phyloP scores from a whole-genome alignment of 2,888 invertebrate genomes.

The Caenorhabditis sinica region DNA sequence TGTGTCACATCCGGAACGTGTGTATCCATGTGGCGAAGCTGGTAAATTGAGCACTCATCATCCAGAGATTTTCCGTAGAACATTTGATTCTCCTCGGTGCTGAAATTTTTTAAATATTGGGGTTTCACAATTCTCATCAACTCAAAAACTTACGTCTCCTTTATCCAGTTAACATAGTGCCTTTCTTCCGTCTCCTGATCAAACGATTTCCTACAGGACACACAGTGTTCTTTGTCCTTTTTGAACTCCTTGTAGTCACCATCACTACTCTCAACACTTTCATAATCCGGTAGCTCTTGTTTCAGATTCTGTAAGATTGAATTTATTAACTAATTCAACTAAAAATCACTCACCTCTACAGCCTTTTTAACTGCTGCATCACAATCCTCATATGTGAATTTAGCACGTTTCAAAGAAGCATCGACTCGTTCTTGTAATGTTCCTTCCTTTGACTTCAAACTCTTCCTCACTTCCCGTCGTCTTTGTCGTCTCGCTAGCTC shows the following conservation, averaged over 20 bases:
- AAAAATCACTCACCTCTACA: conserved; percentile 1
- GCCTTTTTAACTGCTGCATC: not conserved
- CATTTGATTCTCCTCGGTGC: conserved; percentile 44
- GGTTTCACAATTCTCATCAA: not conserved
- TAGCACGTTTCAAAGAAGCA: conserved; percentile 18
- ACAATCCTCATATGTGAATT: conserved; percentile 8
- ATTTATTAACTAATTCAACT: too few species aligned
- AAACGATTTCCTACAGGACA: too few species aligned
- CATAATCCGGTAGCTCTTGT: not conserved
- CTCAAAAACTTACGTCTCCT: not conserved
- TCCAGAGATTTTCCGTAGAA: conserved; percentile 19
- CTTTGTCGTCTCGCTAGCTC: conserved; percentile 12
- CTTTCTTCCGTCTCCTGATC: too few species aligned
- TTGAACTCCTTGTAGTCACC: too few species aligned
- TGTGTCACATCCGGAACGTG: not conserved
- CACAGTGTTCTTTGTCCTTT: too few species aligned
- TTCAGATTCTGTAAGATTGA: conserved; percentile 17
- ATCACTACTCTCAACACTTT: too few species aligned
- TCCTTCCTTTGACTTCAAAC: too few species aligned
- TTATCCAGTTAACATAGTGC: too few species aligned
- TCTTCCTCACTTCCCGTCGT: not conserved
- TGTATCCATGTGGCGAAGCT: conserved; percentile 17
- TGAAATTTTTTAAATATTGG: conserved; percentile 17
- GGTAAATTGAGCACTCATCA: conserved; percentile 32
- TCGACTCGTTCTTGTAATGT: too few species aligned